These are phyloP conservation scores for Acromyrmex heyeri DNA, from an alignment of 1,140 invertebrate species.

Conservation along the genomic window DNA sequence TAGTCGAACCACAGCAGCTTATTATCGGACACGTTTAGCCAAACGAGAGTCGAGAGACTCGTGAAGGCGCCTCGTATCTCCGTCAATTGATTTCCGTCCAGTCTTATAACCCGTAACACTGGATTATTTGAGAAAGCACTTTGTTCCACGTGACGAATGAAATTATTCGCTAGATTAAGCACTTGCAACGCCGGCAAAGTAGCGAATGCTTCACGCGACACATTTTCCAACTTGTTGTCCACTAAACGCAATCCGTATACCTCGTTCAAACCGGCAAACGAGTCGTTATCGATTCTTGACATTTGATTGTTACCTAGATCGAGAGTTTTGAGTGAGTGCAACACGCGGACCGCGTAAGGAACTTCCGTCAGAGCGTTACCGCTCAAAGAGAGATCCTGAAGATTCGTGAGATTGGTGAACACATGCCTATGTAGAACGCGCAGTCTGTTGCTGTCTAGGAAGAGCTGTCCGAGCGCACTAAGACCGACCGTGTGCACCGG, in stretches of 20 bases:
- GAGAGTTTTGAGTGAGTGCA: constrained; percentile 92
- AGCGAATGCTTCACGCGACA: constrained; percentile 93
- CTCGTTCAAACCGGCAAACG: constrained; percentile 92
- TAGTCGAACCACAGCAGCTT: constrained; percentile 96
- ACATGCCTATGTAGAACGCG: constrained; percentile 90
- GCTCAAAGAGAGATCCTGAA: constrained; percentile 95
- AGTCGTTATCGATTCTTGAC: constrained; percentile 91
- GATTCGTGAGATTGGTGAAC: constrained; percentile 92
- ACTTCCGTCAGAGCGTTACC: constrained; percentile 93
- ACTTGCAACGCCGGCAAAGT: constrained; percentile 94
- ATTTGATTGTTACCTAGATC: constrained; percentile 95
- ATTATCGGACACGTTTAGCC: constrained; percentile 97
- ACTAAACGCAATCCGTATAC: constrained; percentile 94
- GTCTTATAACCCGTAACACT: constrained; percentile 93
- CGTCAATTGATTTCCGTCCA: constrained; percentile 94
- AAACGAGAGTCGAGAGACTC: constrained; percentile 93
- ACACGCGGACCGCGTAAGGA: constrained; percentile 91
- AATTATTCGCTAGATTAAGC: constrained; percentile 95
- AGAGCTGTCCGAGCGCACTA: constrained; percentile 90
- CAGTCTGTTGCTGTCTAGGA: constrained; percentile 92
- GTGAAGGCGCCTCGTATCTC: constrained; percentile 95
- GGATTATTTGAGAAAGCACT: constrained; percentile 93
- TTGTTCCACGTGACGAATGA: constrained; percentile 92
- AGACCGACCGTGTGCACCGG: constrained; percentile 91
- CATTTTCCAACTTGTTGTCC: constrained; percentile 95